phyloP scores from a whole-genome alignment of 2,888 invertebrate genomes.

The Cantharis nigra region DNA sequence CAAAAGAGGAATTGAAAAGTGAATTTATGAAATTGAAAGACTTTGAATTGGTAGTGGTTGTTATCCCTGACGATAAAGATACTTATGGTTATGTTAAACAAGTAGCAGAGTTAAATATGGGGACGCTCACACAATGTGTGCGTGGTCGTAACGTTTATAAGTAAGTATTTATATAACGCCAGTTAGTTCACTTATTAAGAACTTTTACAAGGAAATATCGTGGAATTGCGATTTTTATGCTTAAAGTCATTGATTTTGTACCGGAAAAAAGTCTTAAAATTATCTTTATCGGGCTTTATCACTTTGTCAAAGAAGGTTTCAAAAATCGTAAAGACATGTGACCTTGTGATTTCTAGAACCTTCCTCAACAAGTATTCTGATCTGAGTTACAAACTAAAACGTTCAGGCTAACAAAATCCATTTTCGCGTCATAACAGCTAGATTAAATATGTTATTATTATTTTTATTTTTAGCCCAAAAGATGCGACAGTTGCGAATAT shows the following conservation, averaged over 20 bases:
- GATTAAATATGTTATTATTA: neutral
- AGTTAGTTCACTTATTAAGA: neutral
- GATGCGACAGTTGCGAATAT: constrained; percentile 71
- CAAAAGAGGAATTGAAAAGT: constrained; percentile 1
- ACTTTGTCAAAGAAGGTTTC: too few relatives aligned
- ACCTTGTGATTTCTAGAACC: too few relatives aligned
- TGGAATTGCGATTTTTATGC: too few relatives aligned
- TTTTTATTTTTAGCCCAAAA: constrained; percentile 55
- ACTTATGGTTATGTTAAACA: constrained; percentile 38
- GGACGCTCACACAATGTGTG: constrained; percentile 76
- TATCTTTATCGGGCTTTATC: too few relatives aligned
- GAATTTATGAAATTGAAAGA: constrained; percentile 34
- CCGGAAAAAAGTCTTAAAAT: too few relatives aligned
- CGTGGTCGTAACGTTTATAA: constrained; percentile 58
- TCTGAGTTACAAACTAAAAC: too few relatives aligned
- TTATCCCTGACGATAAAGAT: constrained; percentile 55
- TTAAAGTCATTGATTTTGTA: too few relatives aligned
- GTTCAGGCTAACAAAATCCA: too few relatives aligned
- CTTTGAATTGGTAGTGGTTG: constrained; percentile 63
- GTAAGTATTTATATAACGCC: constrained; percentile 28
- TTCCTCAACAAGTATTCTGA: too few relatives aligned
- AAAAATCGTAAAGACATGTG: too few relatives aligned
- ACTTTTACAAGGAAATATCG: too few relatives aligned
- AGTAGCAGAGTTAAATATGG: constrained; percentile 68
- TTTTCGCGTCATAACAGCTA: too few relatives aligned